Base-by-base conservation (phyloP, 1,140 invertebrate species). In the Papilio machaon region DNA sequence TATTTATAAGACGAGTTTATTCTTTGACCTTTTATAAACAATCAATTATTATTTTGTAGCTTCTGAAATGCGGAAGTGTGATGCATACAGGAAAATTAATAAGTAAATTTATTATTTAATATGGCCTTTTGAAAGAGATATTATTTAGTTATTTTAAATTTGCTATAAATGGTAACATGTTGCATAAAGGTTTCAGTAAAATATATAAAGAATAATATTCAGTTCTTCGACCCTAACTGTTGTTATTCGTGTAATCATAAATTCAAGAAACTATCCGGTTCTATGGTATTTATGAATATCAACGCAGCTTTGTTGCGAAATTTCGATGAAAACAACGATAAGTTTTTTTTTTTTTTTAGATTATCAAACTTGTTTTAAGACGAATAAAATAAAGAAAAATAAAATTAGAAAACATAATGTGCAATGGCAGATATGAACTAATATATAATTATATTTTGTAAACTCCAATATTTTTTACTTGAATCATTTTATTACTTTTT, bases 181-280 rank as follows among this genome's bases (percentile, higher is more conserved):
- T 35, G 10, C 10, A 64, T 64, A 30, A 13, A 11, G 2, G 23
- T 70, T 8, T 70, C 5, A 2, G 4, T 35, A 4, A 70, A 70
- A 70, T 70, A 23, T 70, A 15, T 54, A 17, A 17, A 35, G 6
- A 35, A 30, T 8, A 70, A 38, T 70, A 38, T 70, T 70, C 64
- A 35, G 64, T 70, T 70, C 64, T 23, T 70, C 30, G 64, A 70
- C 23, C 64, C 64, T 70, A 70, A 70, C 64, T 70, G 64, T 70
- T 70, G 15, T 70, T 70, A 38, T 35, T 35, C 23, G 13, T 35
- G 60, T 64, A 64, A 35, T 64, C 23, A 70, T 64, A 70, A 35
- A 70, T 70, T 13, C 11, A 35, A 38, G 3, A 70, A 70, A 70
- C 13, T 70, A 70, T 70, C 64, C 64, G 64, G 64, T 70, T 70